Conservation (phyloP, 2,888 invertebrate species). For the Odiellus spinosus region DNA sequence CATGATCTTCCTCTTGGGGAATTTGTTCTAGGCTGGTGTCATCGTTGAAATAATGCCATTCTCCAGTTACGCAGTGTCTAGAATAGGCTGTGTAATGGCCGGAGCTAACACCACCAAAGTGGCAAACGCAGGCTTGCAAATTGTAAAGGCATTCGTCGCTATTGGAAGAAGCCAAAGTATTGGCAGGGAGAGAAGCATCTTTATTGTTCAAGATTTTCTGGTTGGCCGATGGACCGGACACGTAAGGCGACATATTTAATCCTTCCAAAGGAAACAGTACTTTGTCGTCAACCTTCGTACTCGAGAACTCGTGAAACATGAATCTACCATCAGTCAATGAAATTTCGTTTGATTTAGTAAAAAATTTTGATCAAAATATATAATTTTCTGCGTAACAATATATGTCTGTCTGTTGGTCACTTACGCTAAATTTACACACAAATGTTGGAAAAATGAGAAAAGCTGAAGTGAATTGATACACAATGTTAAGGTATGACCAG, state of each 20-base stretch:
- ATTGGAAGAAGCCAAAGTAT: background rate
- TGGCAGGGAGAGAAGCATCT: slow-evolving; percentile 23
- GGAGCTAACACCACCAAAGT: slow-evolving; percentile 40
- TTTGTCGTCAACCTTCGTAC: slow-evolving; percentile 44
- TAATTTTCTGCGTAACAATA: no score
- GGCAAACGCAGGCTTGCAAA: slow-evolving; percentile 45
- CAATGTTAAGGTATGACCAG: no score
- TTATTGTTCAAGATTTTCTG: no score
- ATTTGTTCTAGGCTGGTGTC: slow-evolving; percentile 38
- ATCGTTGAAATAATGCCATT: slow-evolving; percentile 47
- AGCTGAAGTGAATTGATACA: no score
- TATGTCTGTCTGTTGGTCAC: no score
- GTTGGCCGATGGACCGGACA: slow-evolving; percentile 27
- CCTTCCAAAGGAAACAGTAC: slow-evolving; percentile 43
- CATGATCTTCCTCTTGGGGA: slow-evolving; percentile 42
- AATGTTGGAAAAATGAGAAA: slow-evolving; percentile 5
- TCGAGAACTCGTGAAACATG: slow-evolving; percentile 43
- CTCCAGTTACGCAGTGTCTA: slow-evolving; percentile 38
- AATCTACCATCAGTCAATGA: slow-evolving; percentile 34
- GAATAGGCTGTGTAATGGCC: slow-evolving; percentile 45
- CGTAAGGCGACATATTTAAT: slow-evolving; percentile 37
- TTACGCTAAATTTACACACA: no score
- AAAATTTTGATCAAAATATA: no score
- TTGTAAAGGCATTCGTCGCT: slow-evolving; percentile 31
- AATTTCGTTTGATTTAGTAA: background rate